Evolutionary conservation across 92 coral and sea anemone genomes (phyloP).

Genomic region (Epizoanthus rinbou): DNA sequence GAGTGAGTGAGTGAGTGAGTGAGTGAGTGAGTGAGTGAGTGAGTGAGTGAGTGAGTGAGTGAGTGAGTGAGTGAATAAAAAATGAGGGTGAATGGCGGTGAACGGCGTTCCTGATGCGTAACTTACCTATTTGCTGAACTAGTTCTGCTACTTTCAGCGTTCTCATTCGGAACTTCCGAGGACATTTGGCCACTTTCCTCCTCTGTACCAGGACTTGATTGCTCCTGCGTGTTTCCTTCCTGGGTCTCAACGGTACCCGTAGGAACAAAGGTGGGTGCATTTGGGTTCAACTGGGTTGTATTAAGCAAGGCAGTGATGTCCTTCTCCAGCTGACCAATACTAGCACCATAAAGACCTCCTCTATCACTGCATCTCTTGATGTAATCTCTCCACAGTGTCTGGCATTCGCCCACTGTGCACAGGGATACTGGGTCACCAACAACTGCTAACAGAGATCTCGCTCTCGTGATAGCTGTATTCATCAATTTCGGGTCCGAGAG

Average conservation of each 20-base stretch:
- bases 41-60: no score
- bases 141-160: no score
- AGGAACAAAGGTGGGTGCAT: constrained; percentile 73
- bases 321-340: constrained; percentile 52
- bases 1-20: no score
- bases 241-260: not conserved
- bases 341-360: constrained; percentile 67
- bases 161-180: not conserved
- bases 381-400: constrained; percentile 75
- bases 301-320: constrained; percentile 48
- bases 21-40: no score
- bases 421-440: constrained; percentile 94
- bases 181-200: not conserved
- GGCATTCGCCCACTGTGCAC: constrained; percentile 87
- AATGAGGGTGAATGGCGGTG: no score
- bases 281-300: constrained; percentile 66
- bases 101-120: no score
- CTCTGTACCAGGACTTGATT: not conserved
- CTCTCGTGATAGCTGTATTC: constrained; percentile 94
- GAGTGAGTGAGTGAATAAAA: no score
- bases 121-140: no score
- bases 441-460: constrained; percentile 88
- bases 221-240: not conserved
- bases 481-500: constrained; percentile 81
- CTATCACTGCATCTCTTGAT: constrained; percentile 66